Conservation (phyloP, 2,113 vertebrate genomes). For the Centropus unirufus region DNA sequence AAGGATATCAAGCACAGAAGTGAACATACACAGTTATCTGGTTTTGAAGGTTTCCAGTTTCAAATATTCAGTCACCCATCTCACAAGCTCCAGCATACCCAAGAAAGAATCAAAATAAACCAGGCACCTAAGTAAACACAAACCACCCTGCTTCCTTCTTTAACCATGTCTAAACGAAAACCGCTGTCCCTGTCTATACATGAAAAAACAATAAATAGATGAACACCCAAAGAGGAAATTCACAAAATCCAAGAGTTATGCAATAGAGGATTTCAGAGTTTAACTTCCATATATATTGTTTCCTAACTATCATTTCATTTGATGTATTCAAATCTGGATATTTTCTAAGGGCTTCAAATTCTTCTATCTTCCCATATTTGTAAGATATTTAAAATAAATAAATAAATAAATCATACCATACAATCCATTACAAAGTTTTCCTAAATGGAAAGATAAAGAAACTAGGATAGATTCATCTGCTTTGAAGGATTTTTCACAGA, state of each 20-base stretch:
- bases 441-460: conserved; percentile 91
- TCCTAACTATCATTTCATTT: not conserved
- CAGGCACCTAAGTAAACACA: not conserved
- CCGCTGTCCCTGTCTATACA: not conserved
- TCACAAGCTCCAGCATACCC: not conserved
- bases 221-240: not conserved
- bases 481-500: conserved; percentile 92
- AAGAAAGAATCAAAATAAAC: not conserved
- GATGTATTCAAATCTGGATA: not conserved
- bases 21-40: not conserved
- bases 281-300: not conserved
- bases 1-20: not conserved
- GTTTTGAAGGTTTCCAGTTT: not conserved
- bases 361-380: not conserved
- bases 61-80: not conserved
- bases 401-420: conserved; percentile 80
- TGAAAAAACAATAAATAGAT: not conserved
- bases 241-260: not conserved
- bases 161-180: not conserved
- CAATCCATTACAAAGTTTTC: conserved; percentile 91
- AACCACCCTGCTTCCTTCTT: not conserved
- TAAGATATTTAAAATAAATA: not conserved
- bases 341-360: not conserved
- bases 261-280: not conserved
- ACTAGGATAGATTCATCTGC: conserved; percentile 87